Evolutionary conservation across 2,888 invertebrate species (phyloP).

Genomic region (Leptinotarsa rubiginosa): DNA sequence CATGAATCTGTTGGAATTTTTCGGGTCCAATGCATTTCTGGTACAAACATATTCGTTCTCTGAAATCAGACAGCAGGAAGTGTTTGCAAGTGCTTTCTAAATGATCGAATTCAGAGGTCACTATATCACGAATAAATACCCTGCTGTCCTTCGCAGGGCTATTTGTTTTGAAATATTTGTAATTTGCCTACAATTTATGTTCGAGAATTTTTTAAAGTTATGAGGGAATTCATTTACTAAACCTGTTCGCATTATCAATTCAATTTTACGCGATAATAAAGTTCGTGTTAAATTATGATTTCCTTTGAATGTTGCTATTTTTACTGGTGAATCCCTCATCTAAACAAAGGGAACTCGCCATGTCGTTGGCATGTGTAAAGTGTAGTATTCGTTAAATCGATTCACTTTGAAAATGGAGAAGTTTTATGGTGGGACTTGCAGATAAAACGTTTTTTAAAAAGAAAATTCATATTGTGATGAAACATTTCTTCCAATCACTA

Average conservation of each 20-base stretch:
- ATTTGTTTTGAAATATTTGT: slow-evolving; percentile 44
- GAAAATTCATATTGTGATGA: too few species aligned
- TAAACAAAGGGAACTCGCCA: background rate
- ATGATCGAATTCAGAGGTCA: slow-evolving; percentile 39
- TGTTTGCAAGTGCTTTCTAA: slow-evolving; percentile 32
- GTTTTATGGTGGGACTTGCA: too few species aligned
- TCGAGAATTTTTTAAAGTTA: slow-evolving; percentile 33
- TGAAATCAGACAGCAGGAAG: slow-evolving; percentile 22
- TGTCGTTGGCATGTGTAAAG: too few species aligned
- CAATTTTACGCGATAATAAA: slow-evolving; percentile 11
- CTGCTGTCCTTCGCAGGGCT: slow-evolving; percentile 40
- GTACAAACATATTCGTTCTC: background rate
- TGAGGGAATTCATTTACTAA: slow-evolving; percentile 2
- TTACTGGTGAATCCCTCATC: background rate
- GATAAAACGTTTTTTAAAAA: too few species aligned
- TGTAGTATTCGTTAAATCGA: too few species aligned
- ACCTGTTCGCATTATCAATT: slow-evolving; percentile 1
- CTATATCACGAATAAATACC: slow-evolving; percentile 40
- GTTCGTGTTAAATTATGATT: slow-evolving; percentile 7
- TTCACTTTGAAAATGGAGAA: too few species aligned
- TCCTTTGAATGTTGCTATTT: background rate
- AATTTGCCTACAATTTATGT: slow-evolving; percentile 35
- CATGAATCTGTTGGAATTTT: background rate
- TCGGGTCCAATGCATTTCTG: background rate
- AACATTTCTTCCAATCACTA: too few species aligned